Percentiles rank a stretch among this genome's conserved stretches.
Conservation (phyloP, 1,140 invertebrate genomes). For the Drosophila ambigua region DNA sequence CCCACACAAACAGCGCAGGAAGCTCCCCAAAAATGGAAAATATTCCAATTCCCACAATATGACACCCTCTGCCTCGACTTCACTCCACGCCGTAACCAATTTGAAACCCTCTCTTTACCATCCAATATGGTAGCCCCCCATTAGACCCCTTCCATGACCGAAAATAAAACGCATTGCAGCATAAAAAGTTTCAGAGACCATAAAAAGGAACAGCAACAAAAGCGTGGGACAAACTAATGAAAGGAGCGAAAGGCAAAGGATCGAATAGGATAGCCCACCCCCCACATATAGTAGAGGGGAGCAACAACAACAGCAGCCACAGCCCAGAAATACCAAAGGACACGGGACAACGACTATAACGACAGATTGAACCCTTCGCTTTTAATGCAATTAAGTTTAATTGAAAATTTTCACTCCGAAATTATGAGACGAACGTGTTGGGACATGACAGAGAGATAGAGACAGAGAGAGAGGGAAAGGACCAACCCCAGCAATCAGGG, state of each 20-base stretch:
- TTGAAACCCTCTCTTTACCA: not conserved
- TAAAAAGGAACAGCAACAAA: slow-evolving; percentile 66
- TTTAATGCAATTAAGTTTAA: slow-evolving; percentile 83
- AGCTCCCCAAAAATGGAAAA: not conserved
- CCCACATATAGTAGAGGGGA: not conserved
- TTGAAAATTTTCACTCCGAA: slow-evolving; percentile 81
- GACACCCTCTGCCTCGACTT: too few species aligned
- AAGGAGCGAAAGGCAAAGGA: slow-evolving; percentile 3
- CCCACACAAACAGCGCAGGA: slow-evolving; percentile 9
- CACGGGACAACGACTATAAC: slow-evolving; percentile 53
- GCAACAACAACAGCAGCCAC: slow-evolving; percentile 27
- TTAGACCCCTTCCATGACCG: not conserved
- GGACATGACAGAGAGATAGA: slow-evolving; percentile 8
- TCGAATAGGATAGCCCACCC: not conserved
- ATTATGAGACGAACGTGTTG: slow-evolving; percentile 78
- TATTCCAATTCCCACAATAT: not conserved
- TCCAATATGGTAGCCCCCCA: not conserved
- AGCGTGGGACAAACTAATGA: slow-evolving; percentile 49
- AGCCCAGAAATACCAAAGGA: slow-evolving; percentile 8
- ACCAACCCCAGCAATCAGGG: slow-evolving; percentile 62
- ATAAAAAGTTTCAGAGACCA: slow-evolving; percentile 62
- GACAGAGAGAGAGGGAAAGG: slow-evolving; percentile 11
- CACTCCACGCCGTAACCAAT: too few species aligned
- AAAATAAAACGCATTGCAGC: slow-evolving; percentile 60
- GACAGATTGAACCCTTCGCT: slow-evolving; percentile 82